Base-by-base conservation (phyloP, 2,113 vertebrate genomes). In the Muntiacus reevesi region DNA sequence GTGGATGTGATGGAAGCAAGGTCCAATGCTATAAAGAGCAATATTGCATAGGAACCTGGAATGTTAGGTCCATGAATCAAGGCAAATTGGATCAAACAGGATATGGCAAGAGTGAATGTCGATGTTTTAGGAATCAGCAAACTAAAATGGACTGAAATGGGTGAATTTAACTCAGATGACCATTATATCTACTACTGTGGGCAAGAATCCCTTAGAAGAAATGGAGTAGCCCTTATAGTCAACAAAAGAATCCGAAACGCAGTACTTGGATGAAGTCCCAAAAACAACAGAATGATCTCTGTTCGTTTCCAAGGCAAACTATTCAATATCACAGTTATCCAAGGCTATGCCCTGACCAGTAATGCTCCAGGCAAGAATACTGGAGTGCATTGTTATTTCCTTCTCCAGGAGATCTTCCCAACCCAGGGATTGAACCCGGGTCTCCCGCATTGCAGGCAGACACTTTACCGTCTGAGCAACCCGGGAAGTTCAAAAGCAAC, bases 381-480 rank as follows among this genome's bases (percentile, higher is more conserved):
- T 71, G 64, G 64, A 71, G n/a, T 71, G n/a, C 8, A 17, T 71
- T 71, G 16, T n/a, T 17, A 36, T 67, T 67, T 67, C 64, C 33
- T 67, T 67, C 64, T 67, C 64, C n/a, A 67, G 17, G 33, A 67
- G 64, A 67, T 67, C 33, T 67, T 67, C 64, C 33, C 0, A 0
- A 71, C 17, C n/a, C 17, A 21, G 4, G 64, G 9, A 71, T 1
- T 36, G 33, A 71, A 71, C 64, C n/a, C 4, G 5, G 64, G n/a
- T 67, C n/a, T 67, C 4, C 64, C 0, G 0, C 17, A 36, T 11
- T 5, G 17, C 21, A 36, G 64, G 64, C 64, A 67, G n/a, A 11
- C 5, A 9, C 64, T 36, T 67, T 67, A 67, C 64, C 8, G 1
- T 67, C 64, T 36, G 64, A 67, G n/a, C n/a, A 4, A 67, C 17